Percentiles rank a stretch among this genome's conserved stretches.
Evolutionary conservation across 2,888 invertebrate genomes (phyloP).

Genomic region (Dorcus parallelipipedus): DNA sequence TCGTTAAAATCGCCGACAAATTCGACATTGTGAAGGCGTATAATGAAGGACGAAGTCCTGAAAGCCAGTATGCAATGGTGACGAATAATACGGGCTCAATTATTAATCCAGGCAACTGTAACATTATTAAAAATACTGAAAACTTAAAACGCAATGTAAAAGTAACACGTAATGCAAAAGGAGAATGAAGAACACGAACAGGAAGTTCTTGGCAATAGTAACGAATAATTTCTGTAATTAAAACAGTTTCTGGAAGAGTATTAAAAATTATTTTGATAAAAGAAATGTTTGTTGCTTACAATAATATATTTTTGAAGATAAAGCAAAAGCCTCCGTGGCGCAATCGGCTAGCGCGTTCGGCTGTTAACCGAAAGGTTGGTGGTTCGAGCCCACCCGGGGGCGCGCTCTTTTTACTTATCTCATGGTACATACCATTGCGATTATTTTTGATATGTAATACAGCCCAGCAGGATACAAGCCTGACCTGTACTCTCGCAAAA

Average conservation of each 20-base stretch:
- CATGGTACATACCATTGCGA: slow-evolving; percentile 70
- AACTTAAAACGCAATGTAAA: too few species aligned
- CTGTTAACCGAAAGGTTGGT: slow-evolving; percentile 99
- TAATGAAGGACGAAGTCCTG: slow-evolving; percentile 67
- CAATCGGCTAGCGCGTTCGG: slow-evolving; percentile 97
- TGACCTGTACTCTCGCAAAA: slow-evolving; percentile 76
- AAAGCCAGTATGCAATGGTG: slow-evolving; percentile 80
- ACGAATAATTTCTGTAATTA: too few species aligned
- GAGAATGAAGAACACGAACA: background rate
- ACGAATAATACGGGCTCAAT: slow-evolving; percentile 81
- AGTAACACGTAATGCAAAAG: too few species aligned
- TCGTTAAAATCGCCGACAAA: slow-evolving; percentile 69
- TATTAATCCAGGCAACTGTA: slow-evolving; percentile 79
- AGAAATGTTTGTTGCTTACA: too few species aligned
- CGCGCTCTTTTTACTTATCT: too few species aligned
- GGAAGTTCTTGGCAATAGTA: too few species aligned
- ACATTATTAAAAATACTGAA: slow-evolving; percentile 13
- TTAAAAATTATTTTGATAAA: too few species aligned
- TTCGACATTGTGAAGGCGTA: slow-evolving; percentile 70
- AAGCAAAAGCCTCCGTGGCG: slow-evolving; percentile 73
- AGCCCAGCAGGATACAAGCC: slow-evolving; percentile 77
- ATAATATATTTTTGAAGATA: too few species aligned
- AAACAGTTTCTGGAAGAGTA: too few species aligned
- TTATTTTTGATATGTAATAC: slow-evolving; percentile 77
- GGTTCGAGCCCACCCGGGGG: slow-evolving; percentile 97